phyloP scores from a whole-genome alignment of 2,888 invertebrate species.

The Papilio protenor region DNA sequence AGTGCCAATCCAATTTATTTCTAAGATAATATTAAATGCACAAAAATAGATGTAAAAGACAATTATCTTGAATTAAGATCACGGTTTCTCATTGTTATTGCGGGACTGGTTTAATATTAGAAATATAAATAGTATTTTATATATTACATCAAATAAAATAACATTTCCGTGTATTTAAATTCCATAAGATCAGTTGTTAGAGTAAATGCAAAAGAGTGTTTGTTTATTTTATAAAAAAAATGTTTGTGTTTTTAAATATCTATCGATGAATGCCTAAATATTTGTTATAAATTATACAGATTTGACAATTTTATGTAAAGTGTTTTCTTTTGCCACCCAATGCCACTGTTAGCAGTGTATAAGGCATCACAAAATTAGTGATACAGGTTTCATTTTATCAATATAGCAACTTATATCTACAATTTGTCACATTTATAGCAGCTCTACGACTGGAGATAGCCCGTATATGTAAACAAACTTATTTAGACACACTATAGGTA shows the following conservation, averaged over 20 bases:
- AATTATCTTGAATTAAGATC: neutral
- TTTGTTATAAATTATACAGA: slow-evolving; percentile 71
- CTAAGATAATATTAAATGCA: slow-evolving; percentile 49
- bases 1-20: slow-evolving; percentile 64
- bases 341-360: neutral
- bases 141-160: neutral
- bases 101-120: slow-evolving; percentile 4
- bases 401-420: too few species aligned
- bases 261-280: slow-evolving; percentile 49
- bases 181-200: neutral
- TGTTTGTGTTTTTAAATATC: slow-evolving; percentile 46
- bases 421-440: too few species aligned
- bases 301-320: slow-evolving; percentile 53
- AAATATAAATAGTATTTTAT: neutral
- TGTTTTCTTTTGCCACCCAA: slow-evolving; percentile 42
- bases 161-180: neutral
- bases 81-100: slow-evolving; percentile 20
- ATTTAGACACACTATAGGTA: too few species aligned
- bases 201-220: slow-evolving; percentile 39
- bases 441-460: too few species aligned
- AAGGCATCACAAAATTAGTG: neutral
- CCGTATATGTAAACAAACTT: too few species aligned
- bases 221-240: slow-evolving; percentile 45
- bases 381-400: too few species aligned
- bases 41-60: slow-evolving; percentile 40